Evolutionary conservation across 2,797 vertebrate genomes (phyloP).

Genomic region (Falco berigora): DNA sequence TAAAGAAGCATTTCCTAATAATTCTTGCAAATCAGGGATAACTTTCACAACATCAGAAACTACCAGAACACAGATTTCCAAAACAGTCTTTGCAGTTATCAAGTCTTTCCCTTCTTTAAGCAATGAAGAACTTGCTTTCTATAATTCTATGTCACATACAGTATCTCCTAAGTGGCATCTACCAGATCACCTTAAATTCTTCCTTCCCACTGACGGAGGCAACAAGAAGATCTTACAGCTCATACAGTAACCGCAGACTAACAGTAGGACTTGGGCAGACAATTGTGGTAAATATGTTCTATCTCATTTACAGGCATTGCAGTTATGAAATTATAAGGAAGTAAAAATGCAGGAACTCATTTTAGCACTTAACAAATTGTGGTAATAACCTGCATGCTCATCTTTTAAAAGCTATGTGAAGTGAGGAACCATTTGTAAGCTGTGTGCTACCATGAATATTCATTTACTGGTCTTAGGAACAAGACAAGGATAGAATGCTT

Average conservation of each 20-base stretch:
- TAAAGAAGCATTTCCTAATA: not conserved
- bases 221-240: not conserved
- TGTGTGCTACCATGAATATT: not conserved
- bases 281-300: not conserved
- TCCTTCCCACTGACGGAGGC: not conserved
- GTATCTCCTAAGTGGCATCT: not conserved
- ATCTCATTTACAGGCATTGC: not conserved
- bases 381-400: not conserved
- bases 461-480: not conserved
- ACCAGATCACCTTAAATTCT: not conserved
- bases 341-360: not conserved
- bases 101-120: not conserved
- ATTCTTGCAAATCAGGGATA: not conserved
- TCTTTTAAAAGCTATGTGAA: not conserved
- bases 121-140: not conserved
- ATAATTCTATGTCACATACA: not conserved
- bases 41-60: not conserved
- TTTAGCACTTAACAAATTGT: not conserved
- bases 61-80: not conserved
- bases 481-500: not conserved
- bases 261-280: not conserved
- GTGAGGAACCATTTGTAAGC: not conserved
- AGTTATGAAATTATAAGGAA: conserved; percentile 6
- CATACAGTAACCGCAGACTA: not conserved
- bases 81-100: not conserved